These are phyloP conservation scores for Ailuropoda melanoleuca DNA, from an alignment of 2,113 vertebrate species.

Conservation along the genomic window DNA sequence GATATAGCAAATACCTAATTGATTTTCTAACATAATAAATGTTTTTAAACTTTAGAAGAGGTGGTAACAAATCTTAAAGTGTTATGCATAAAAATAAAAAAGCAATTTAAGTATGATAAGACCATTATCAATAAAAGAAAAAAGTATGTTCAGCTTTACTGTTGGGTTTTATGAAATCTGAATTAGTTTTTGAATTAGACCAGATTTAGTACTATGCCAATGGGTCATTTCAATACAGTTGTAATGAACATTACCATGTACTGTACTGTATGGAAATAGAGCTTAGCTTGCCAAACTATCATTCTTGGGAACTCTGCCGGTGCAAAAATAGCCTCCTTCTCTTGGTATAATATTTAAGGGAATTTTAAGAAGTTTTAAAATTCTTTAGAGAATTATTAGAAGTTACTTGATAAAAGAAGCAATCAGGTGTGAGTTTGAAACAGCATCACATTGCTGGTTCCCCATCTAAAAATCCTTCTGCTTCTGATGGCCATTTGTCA, in stretches of 20 bases:
- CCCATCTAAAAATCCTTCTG: not conserved
- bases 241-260: slow-evolving; percentile 66
- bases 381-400: slow-evolving; percentile 62
- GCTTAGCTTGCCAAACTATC: slow-evolving; percentile 69
- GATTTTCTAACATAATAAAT: slow-evolving; percentile 18
- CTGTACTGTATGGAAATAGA: slow-evolving; percentile 61
- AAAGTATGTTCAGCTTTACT: not conserved
- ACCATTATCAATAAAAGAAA: slow-evolving; percentile 48
- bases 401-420: slow-evolving; percentile 68
- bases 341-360: slow-evolving; percentile 53
- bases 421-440: slow-evolving; percentile 65
- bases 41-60: not conserved
- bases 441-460: not conserved
- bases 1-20: not conserved
- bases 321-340: slow-evolving; percentile 59
- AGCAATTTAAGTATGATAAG: slow-evolving; percentile 33
- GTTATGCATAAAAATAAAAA: slow-evolving; percentile 41
- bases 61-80: not conserved
- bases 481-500: not conserved
- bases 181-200: slow-evolving; percentile 73
- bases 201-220: slow-evolving; percentile 65
- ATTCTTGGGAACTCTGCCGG: slow-evolving; percentile 53
- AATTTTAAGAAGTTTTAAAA: slow-evolving; percentile 60
- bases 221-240: slow-evolving; percentile 65
- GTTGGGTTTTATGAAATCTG: slow-evolving; percentile 57